Evolutionary conservation across 2,797 vertebrate genomes (phyloP), one percentile per base, ranked within the genome.

Genomic region (Pitangus sulphuratus): DNA sequence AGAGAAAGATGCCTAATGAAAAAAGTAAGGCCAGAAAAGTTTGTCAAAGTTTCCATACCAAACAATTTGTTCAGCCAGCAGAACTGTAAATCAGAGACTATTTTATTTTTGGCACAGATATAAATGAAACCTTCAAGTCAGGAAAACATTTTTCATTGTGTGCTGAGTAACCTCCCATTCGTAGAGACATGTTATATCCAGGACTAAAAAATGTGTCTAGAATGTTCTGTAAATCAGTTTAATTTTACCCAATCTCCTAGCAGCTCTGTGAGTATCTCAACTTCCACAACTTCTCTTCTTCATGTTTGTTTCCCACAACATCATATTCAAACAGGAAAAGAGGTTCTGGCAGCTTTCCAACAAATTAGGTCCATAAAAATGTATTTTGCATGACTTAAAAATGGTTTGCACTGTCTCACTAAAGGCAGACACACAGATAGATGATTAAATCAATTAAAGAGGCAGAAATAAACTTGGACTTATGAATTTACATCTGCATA

Each of bases 51-150:
- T 94, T 95, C 94, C 93, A 89, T 62, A 83, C 85, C 82, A 95
- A 97, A 95, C 87, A 93, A 60, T 95, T 95, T 95, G 65, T 91
- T 92, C 93, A 96, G 94, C 89, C 89, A 97, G 53, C 64, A 92
- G 84, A 95, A 87, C 62, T 87, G 64, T 92, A 93, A 89, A 80
- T 88, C 92, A 93, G 86, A 91, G 37, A 56, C 61, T 76, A 83
- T 92, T 96, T 95, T 93, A 72, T 87, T 96, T 97, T 93, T 97
- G 95, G 90, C 84, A 91, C 20, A 90, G 58, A 94, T 68, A 70
- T 78, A 97, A 91, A 96, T 90, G 78, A 95, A 94, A 82, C 39
- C 35, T 94, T 89, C 24, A 75, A 89, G 87, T 88, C 62, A 89
- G 80, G 90, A 95, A 95, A 96, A 80, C 61, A 89, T 89, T 86